phyloP scores from a whole-genome alignment of 2,888 invertebrate genomes.

The Clitarchus hookeri region DNA sequence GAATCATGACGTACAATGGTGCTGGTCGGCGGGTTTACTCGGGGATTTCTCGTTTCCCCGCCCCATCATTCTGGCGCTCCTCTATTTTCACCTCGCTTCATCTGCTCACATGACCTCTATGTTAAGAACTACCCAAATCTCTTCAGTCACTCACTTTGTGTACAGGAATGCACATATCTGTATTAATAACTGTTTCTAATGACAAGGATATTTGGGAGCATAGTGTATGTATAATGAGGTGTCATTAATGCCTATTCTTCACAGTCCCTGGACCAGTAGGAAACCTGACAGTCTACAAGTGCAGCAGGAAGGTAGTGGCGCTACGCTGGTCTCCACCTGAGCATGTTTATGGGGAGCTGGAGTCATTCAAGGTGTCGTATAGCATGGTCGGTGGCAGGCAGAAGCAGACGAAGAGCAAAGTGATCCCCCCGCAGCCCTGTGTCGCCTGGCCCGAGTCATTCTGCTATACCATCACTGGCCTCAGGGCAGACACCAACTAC shows the following conservation, averaged over 20 bases:
- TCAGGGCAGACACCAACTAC: constrained; percentile 31
- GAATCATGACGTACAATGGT: too few relatives aligned
- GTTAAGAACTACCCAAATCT: too few relatives aligned
- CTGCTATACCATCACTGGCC: constrained; percentile 32
- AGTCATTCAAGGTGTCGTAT: constrained; percentile 31
- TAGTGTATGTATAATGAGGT: too few relatives aligned
- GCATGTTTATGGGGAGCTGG: constrained; percentile 27
- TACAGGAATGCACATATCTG: too few relatives aligned
- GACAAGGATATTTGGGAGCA: too few relatives aligned
- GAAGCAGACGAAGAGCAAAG: neutral
- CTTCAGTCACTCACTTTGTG: too few relatives aligned
- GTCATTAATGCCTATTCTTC: neutral
- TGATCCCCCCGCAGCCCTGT: constrained; percentile 21
- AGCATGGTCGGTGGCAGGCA: neutral
- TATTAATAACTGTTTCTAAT: too few relatives aligned
- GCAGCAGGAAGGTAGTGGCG: constrained; percentile 29
- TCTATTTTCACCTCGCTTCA: too few relatives aligned
- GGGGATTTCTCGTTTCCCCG: too few relatives aligned
- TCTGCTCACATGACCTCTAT: too few relatives aligned
- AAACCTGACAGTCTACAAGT: constrained; percentile 31
- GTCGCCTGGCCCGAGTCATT: constrained; percentile 29
- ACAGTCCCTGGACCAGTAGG: constrained; percentile 29
- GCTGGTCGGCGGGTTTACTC: too few relatives aligned
- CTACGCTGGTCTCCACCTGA: constrained; percentile 32
- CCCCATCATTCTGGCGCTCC: too few relatives aligned